These are phyloP conservation scores for Bryconaethiops microstoma DNA, from an alignment of 2,797 vertebrate species.

Conservation along the genomic window DNA sequence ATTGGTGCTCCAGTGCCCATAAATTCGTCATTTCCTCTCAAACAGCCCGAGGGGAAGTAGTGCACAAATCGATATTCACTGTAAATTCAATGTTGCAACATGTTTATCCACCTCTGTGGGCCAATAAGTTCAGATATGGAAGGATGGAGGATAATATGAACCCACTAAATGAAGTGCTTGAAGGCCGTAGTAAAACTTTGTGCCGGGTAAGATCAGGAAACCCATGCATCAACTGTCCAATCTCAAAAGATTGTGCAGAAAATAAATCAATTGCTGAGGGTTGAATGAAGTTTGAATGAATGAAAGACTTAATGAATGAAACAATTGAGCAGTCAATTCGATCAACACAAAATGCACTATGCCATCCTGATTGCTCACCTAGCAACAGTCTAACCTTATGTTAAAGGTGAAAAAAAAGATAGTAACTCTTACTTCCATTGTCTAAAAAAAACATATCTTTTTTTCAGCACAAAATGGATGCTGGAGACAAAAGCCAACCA, in stretches of 20 bases:
- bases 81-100: conserved; percentile 39
- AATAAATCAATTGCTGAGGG: background rate
- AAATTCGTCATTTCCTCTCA: conserved; percentile 53
- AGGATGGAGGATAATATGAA: conserved; percentile 21
- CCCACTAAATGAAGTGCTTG: conserved; percentile 38
- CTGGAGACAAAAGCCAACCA: no score
- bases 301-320: no score
- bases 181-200: conserved; percentile 33
- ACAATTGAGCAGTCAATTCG: background rate
- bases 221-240: background rate
- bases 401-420: no score
- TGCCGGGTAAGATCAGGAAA: background rate
- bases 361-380: background rate
- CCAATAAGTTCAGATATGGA: conserved; percentile 27
- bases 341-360: background rate
- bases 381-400: no score
- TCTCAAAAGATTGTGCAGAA: background rate
- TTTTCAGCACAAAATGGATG: no score
- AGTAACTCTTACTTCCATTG: no score
- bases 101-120: conserved; percentile 24
- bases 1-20: conserved; percentile 32
- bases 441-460: no score
- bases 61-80: conserved; percentile 46
- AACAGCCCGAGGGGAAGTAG: conserved; percentile 26
- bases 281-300: background rate